Evolutionary conservation across 2,888 invertebrate genomes (phyloP), one percentile per base, ranked within the genome.

Genomic region (Hoplodrina blanda): DNA sequence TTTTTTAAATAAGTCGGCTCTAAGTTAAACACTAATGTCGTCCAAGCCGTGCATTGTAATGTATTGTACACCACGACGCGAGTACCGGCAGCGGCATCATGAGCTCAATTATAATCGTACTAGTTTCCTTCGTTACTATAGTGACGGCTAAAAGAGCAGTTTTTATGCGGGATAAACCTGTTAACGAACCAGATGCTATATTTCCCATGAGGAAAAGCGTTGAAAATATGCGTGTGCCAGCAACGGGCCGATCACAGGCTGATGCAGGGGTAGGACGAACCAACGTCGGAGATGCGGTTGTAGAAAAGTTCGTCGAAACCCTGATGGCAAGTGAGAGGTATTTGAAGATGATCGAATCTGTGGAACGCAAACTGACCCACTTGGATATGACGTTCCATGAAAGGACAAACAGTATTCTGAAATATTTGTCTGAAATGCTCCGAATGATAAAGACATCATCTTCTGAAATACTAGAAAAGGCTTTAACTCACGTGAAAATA

Each of bases 291-390:
- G 94, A 93, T 52, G 82, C 83, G 2, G 89, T 93, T 0, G 91
- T 94, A 0, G 95, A 95, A 69, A 94, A 93, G 62, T 94, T 95
- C 77, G 91, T 94, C 0, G 93, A 95, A 62, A 93, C 92, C 0
- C 83, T 95, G 17, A 89, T 95, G 87, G 83, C 92, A 0, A 93
- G 92, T 66, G 94, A 95, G 69, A 90, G 86, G 74, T 94, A 94
- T 77, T 84, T 94, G 50, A 92, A 92, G 76, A 89, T 92, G 89
- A 90, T 95, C 44, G 93, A 94, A 76, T 82, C 85, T 0, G 90
- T 95, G 15, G 92, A 94, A 64, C 85, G 83, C 17, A 94, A 92
- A 76, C 55, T 95, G 6, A 89, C 84, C 44, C 92, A 93, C 66
- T 81, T 95, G 56, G 92, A 94, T 65, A 81, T 88, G 0, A 88